Evolutionary conservation across 2,888 invertebrate genomes (phyloP), one percentile per base, ranked within the genome.

Genomic region (Sminthurinus aureus): DNA sequence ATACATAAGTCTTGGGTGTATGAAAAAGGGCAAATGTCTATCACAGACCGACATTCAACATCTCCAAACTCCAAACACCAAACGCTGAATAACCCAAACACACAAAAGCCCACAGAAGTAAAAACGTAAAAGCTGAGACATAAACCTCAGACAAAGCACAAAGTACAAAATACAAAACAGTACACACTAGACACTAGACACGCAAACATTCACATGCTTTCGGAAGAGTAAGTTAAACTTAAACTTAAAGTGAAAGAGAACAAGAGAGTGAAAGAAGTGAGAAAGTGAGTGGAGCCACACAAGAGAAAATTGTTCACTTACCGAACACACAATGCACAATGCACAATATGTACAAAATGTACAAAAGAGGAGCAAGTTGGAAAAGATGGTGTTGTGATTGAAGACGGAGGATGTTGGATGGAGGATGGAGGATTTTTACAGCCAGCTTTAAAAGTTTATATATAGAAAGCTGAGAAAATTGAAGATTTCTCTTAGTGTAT

Each of bases 361-460:
- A 4, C 3, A 13, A 58, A 58, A 58, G 58, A 58, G 15, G 58
- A 58, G 58, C 58, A 58, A 58, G 15, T 58, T 58, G 0, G 15
- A 58, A n/a, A n/a, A 58, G 58, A 6, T 38, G 38, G 38, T 20
- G 20, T 67, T 71, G 24, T 71, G 71, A 71, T 71, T 71, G 71
- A 71, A 71, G 71, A 71, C 71, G 71, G 24, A 71, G 38, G 38
- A 38, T 38, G 38, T 38, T 38, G 38, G 38, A 38, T 71, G 22
- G 71, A 71, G 24, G 26, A 71, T 24, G 71, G 24, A 71, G 71
- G 71, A 71, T 71, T 71, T 69, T 71, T 71, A 71, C 71, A 71
- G 71, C 71, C 71, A 71, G 71, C 71, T 71, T 71, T 71, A 71
- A 71, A 71, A 71, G 71, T 71, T 71, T 71, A 71, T 71, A 38